A percentile compares a stretch with the other conserved stretches of the same genome.
phyloP scores from a whole-genome alignment of 2,888 invertebrate genomes.

The Clunio marinus region DNA sequence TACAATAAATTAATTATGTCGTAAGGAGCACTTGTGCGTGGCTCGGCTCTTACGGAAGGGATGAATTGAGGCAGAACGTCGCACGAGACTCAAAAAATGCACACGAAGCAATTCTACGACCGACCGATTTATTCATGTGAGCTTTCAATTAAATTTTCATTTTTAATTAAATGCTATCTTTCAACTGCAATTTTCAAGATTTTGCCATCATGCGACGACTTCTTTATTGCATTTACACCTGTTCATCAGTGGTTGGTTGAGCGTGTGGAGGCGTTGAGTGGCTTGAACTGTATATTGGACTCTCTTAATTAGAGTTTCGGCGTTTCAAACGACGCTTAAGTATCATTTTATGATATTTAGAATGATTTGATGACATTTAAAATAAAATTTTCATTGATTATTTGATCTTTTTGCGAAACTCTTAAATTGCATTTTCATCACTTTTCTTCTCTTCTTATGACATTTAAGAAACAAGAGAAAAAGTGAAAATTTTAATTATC shows the following conservation, averaged over 20 bases:
- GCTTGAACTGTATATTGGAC: too few relatives aligned
- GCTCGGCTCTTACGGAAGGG: slow-evolving; percentile 35
- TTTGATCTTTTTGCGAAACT: too few relatives aligned
- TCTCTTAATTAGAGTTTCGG: too few relatives aligned
- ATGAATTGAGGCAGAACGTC: slow-evolving; percentile 35
- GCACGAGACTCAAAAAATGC: slow-evolving; percentile 30
- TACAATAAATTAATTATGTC: slow-evolving; percentile 38
- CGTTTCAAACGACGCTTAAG: too few relatives aligned
- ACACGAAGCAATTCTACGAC: not conserved
- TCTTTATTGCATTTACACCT: slow-evolving; percentile 38
- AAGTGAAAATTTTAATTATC: slow-evolving; percentile 3
- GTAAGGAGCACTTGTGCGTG: slow-evolving; percentile 36
- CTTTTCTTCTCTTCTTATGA: not conserved
- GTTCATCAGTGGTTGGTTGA: slow-evolving; percentile 26
- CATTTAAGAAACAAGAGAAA: not conserved
- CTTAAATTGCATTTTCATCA: too few relatives aligned
- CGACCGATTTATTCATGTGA: slow-evolving; percentile 14
- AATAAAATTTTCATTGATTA: too few relatives aligned
- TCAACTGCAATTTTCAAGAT: slow-evolving; percentile 34
- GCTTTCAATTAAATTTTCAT: slow-evolving; percentile 36
- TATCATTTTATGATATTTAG: too few relatives aligned
- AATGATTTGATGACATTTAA: too few relatives aligned
- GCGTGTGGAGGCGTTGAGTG: too few relatives aligned
- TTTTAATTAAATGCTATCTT: slow-evolving; percentile 38
- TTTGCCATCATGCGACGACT: not conserved